Percentiles rank a stretch among this genome's conserved stretches.
phyloP scores from a whole-genome alignment of 2,797 vertebrate species.

The Nasua narica region DNA sequence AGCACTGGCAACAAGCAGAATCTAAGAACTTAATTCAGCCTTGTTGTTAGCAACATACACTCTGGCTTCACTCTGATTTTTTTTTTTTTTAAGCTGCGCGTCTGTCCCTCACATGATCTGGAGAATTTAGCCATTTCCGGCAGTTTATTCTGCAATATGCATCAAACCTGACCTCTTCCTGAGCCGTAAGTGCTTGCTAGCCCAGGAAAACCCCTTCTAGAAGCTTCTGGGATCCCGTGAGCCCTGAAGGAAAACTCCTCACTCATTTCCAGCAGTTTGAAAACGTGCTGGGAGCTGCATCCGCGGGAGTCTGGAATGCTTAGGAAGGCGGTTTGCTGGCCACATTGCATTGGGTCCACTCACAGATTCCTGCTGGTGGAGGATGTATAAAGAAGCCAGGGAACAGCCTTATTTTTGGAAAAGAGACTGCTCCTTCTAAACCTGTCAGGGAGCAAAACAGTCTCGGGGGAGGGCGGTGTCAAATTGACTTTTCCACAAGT shows the following conservation, averaged over 20 bases:
- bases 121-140: conserved; percentile 2
- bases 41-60: conserved; percentile 32
- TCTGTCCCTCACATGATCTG: neutral
- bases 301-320: conserved; percentile 16
- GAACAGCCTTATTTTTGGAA: neutral
- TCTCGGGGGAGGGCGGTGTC: neutral
- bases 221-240: neutral
- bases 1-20: conserved; percentile 19
- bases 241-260: neutral
- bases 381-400: neutral
- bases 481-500: neutral
- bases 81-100: neutral
- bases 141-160: neutral
- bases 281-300: neutral
- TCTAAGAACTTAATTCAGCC: conserved; percentile 33
- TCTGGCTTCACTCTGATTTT: neutral
- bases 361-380: neutral
- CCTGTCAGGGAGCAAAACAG: neutral
- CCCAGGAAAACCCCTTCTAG: neutral
- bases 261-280: neutral
- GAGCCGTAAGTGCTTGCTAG: neutral
- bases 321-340: neutral
- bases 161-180: neutral
- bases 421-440: neutral
- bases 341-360: neutral